Evolutionary conservation across 1,140 invertebrate genomes (phyloP).

Genomic region (Pogonognathellus flavescens): DNA sequence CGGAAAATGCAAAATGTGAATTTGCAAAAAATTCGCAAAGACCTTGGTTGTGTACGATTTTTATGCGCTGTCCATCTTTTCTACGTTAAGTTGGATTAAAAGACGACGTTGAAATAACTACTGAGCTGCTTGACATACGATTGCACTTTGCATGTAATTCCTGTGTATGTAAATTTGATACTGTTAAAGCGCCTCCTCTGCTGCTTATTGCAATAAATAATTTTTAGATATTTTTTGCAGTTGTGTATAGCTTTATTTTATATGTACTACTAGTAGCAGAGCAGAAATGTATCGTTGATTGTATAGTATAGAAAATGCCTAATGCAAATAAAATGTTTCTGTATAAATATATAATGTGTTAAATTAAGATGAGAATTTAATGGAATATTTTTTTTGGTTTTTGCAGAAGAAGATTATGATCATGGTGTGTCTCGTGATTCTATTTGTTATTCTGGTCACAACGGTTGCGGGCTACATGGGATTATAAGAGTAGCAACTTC

Average conservation of each 20-base stretch:
- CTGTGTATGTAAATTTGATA: no score
- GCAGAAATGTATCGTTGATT: not conserved
- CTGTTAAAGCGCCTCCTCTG: not conserved
- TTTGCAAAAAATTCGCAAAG: no score
- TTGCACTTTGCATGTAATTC: no score
- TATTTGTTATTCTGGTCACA: conserved; percentile 85
- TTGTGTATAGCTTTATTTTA: no score
- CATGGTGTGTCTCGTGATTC: conserved; percentile 93
- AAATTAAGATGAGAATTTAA: not conserved
- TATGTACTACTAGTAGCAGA: not conserved
- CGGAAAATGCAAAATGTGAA: no score
- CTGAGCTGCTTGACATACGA: no score
- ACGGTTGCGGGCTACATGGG: conserved; percentile 81
- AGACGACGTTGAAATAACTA: no score
- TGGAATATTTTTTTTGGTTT: conserved; percentile 69
- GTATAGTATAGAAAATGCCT: not conserved
- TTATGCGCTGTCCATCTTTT: no score
- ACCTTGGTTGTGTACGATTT: no score
- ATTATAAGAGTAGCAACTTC: conserved; percentile 65
- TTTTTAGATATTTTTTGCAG: no score
- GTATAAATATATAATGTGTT: not conserved
- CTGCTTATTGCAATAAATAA: not conserved
- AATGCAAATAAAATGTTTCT: not conserved
- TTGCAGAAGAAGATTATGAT: conserved; percentile 99
- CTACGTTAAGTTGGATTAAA: no score